These are phyloP conservation scores for Ennomos quercinarius DNA, from an alignment of 2,888 invertebrate species.

Conservation along the genomic window DNA sequence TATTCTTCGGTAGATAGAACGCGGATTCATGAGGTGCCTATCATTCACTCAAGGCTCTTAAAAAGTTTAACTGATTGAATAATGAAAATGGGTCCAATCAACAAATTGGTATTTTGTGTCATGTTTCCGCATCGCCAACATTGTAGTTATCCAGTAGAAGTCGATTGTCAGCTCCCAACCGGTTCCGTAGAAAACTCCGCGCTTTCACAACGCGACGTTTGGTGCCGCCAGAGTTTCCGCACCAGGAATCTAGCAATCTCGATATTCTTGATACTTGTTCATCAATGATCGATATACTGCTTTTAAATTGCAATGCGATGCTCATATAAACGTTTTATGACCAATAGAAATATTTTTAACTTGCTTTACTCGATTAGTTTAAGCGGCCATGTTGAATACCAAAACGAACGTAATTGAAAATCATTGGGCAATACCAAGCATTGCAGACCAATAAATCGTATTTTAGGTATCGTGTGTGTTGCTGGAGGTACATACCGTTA, in stretches of 20 bases:
- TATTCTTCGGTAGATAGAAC: too few species aligned
- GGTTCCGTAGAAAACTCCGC: constrained; percentile 70
- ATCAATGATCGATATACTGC: constrained; percentile 14
- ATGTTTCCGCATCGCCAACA: constrained; percentile 18
- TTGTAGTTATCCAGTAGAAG: constrained; percentile 26
- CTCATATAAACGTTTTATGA: constrained; percentile 26
- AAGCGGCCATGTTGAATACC: constrained; percentile 22
- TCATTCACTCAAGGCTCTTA: too few species aligned
- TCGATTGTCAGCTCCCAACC: constrained; percentile 52
- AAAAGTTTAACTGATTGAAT: too few species aligned
- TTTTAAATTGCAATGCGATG: neutral
- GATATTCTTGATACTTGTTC: constrained; percentile 10
- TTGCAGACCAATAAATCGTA: constrained; percentile 44
- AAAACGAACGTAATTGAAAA: constrained; percentile 42
- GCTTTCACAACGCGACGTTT: constrained; percentile 68
- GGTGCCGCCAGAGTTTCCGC: constrained; percentile 52
- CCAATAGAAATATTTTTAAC: constrained; percentile 23
- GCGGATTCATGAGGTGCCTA: too few species aligned
- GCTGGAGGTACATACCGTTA: constrained; percentile 35
- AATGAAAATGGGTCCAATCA: neutral
- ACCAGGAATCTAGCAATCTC: constrained; percentile 35
- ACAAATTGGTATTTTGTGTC: constrained; percentile 20
- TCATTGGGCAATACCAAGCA: constrained; percentile 38
- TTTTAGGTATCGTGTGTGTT: constrained; percentile 31
- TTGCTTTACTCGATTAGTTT: constrained; percentile 27